A percentile compares a stretch with the other conserved stretches of the same genome.
These are phyloP conservation scores for Pogonomyrmex californicus DNA, from an alignment of 1,140 invertebrate species.

Conservation along the genomic window DNA sequence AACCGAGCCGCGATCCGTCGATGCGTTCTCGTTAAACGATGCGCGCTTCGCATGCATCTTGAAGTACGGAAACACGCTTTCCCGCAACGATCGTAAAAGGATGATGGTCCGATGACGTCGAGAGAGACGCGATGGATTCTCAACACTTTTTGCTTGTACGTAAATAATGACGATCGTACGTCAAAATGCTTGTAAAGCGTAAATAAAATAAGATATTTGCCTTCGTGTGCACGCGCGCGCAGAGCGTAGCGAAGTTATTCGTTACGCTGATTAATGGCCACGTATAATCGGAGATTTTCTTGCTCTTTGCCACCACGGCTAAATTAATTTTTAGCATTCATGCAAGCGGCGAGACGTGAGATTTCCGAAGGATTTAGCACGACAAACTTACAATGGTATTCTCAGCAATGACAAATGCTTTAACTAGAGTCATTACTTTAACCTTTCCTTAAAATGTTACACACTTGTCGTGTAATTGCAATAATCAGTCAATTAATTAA, in stretches of 20 bases:
- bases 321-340: slow-evolving; percentile 28
- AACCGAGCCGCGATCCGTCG: slow-evolving; percentile 54
- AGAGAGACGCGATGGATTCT: background rate
- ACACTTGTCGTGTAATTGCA: background rate
- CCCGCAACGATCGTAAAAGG: slow-evolving; percentile 48
- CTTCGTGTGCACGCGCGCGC: background rate
- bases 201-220: slow-evolving; percentile 40
- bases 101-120: slow-evolving; percentile 4
- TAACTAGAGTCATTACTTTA: background rate
- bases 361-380: background rate
- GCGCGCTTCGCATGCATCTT: slow-evolving; percentile 54
- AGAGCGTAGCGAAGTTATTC: slow-evolving; percentile 19
- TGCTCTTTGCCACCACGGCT: background rate
- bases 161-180: slow-evolving; percentile 10
- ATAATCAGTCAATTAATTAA: background rate
- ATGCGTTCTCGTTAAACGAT: slow-evolving; percentile 56
- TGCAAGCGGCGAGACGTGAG: background rate
- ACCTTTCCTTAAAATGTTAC: background rate
- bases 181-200: slow-evolving; percentile 18
- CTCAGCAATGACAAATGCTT: background rate
- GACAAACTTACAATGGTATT: background rate
- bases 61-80: slow-evolving; percentile 51
- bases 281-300: slow-evolving; percentile 7
- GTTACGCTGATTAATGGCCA: slow-evolving; percentile 36
- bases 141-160: slow-evolving; percentile 5